These are phyloP conservation scores for Ursus arctos DNA, from an alignment of 2,113 vertebrate genomes.

Conservation along the genomic window DNA sequence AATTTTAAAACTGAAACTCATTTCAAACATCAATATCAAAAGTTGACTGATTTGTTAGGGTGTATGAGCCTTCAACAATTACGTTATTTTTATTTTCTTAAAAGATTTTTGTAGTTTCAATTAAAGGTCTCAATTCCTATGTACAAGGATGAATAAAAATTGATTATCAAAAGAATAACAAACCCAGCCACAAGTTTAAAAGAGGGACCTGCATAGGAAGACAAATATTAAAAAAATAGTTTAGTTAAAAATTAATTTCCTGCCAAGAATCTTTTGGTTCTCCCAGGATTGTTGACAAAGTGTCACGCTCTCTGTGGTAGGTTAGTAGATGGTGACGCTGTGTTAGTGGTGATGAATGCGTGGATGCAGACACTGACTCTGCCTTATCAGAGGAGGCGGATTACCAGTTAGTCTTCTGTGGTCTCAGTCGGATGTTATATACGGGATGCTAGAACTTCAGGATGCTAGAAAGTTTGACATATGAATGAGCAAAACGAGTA, in stretches of 20 bases:
- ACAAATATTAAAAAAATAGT: background rate
- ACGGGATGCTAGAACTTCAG: background rate
- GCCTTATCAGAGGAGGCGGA: background rate
- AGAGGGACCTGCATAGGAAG: background rate
- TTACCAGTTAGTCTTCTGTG: background rate
- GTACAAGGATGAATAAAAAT: background rate
- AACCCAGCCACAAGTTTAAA: background rate
- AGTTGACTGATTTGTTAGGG: background rate
- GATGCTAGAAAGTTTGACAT: background rate
- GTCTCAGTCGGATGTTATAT: background rate
- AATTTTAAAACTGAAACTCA: slow-evolving; percentile 13
- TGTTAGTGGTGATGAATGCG: background rate
- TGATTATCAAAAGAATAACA: slow-evolving; percentile 16
- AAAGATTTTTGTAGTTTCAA: background rate
- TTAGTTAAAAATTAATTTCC: slow-evolving; percentile 24
- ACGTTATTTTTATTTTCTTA: background rate
- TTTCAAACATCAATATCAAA: slow-evolving; percentile 4
- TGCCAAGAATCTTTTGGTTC: slow-evolving; percentile 14
- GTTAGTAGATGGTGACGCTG: background rate
- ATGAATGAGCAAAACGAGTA: background rate
- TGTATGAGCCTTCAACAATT: background rate
- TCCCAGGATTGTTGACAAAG: background rate
- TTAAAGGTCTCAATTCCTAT: background rate
- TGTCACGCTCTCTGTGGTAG: background rate
- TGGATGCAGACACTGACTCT: background rate